A percentile compares a stretch with the other conserved stretches of the same genome.
Conservation (phyloP, 2,113 vertebrate genomes). For the Mus musculus region GRCm39 chrX:167564001-167564500, state of each 20-base stretch:
- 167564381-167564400: constrained; percentile 62
- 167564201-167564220: not conserved
- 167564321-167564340: not conserved
- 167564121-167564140: not conserved
- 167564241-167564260: not conserved
- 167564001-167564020: not conserved
- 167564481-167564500: constrained; percentile 66
- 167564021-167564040: not conserved
- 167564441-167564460: constrained; percentile 77
- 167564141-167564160: not conserved
- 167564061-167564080: not conserved
- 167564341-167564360: constrained; percentile 4
- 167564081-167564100: not conserved
- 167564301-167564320: not conserved
- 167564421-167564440: constrained; percentile 69
- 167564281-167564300: not conserved
- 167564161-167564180: not conserved
- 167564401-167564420: constrained; percentile 58
- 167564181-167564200: not conserved
- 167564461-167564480: constrained; percentile 78
- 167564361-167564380: constrained; percentile 26
- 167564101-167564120: not conserved
- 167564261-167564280: not conserved
- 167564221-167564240: not conserved
- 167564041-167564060: not conserved